Conservation (phyloP, 2,888 invertebrate species). For the Volucella inflata region DNA sequence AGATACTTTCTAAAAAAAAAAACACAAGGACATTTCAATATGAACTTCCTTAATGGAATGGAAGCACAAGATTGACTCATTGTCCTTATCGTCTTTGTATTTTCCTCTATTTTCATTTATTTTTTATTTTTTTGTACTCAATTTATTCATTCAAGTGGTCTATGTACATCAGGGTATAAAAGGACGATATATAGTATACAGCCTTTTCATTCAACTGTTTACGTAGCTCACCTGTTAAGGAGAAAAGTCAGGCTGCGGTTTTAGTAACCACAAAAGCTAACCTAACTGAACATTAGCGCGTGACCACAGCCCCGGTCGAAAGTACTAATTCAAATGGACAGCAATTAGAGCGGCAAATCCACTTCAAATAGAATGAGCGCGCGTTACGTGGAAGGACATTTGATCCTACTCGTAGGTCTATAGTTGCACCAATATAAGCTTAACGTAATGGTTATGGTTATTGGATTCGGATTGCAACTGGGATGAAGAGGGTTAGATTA, state of each 20-base stretch:
- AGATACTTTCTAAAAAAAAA: slow-evolving; percentile 16
- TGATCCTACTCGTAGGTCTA: slow-evolving; percentile 53
- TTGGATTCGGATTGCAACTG: slow-evolving; percentile 25
- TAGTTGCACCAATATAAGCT: slow-evolving; percentile 37
- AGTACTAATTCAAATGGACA: slow-evolving; percentile 78
- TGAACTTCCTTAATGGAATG: slow-evolving; percentile 17
- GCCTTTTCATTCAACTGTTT: not conserved
- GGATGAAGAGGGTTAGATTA: not conserved
- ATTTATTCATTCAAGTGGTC: not conserved
- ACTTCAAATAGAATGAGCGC: slow-evolving; percentile 37
- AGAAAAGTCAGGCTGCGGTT: slow-evolving; percentile 28
- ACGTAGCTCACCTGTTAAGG: slow-evolving; percentile 42
- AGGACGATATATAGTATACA: not conserved
- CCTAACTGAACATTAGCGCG: slow-evolving; percentile 65
- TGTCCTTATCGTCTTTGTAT: not conserved
- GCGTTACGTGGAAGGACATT: slow-evolving; percentile 44
- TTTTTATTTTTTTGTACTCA: no score
- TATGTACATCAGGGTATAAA: slow-evolving; percentile 20
- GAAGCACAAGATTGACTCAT: not conserved
- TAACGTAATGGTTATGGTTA: slow-evolving; percentile 66
- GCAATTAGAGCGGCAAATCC: slow-evolving; percentile 80
- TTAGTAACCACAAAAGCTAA: slow-evolving; percentile 44
- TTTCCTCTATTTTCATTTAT: not conserved
- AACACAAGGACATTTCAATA: not conserved
- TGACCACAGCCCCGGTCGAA: slow-evolving; percentile 59